These are phyloP conservation scores for Azorinus chamasolen DNA, from an alignment of 2,888 invertebrate species.

Conservation along the genomic window DNA sequence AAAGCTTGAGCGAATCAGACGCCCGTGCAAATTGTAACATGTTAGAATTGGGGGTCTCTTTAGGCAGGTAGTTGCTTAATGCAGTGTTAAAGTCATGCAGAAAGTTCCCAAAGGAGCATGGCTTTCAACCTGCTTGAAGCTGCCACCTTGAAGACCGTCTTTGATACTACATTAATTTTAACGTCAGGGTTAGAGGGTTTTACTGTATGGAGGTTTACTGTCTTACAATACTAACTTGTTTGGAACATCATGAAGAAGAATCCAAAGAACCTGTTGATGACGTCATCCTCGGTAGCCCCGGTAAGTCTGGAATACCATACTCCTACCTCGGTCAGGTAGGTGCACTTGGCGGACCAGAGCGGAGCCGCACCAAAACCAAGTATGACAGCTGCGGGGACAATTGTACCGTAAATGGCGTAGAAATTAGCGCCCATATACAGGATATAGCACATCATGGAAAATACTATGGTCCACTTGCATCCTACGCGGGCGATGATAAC, in stretches of 20 bases:
- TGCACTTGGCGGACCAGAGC: constrained; percentile 99
- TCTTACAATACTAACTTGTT: constrained; percentile 96
- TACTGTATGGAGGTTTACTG: too few relatives aligned
- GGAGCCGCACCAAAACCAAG: constrained; percentile 98
- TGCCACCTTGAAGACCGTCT: too few relatives aligned
- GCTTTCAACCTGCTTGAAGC: too few relatives aligned
- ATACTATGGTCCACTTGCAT: constrained; percentile 97
- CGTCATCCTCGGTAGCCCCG: constrained; percentile 93
- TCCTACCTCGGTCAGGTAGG: constrained; percentile 94
- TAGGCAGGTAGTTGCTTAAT: too few relatives aligned
- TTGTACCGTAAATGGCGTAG: constrained; percentile 94
- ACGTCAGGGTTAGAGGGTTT: too few relatives aligned
- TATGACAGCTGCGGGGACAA: constrained; percentile 92
- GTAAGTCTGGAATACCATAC: constrained; percentile 94
- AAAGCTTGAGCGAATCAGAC: too few relatives aligned
- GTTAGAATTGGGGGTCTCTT: too few relatives aligned
- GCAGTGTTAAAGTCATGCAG: too few relatives aligned
- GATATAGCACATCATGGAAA: constrained; percentile 97
- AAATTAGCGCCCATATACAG: constrained; percentile 98
- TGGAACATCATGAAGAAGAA: constrained; percentile 99
- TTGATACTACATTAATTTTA: too few relatives aligned
- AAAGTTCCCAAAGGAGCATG: too few relatives aligned
- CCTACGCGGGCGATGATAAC: constrained; percentile 89
- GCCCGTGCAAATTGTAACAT: too few relatives aligned
- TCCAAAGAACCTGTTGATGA: constrained; percentile 98